Percentiles rank a stretch among this genome's conserved stretches.
Conservation (phyloP, 2,797 vertebrate genomes). For the Epinephelus coioides region DNA sequence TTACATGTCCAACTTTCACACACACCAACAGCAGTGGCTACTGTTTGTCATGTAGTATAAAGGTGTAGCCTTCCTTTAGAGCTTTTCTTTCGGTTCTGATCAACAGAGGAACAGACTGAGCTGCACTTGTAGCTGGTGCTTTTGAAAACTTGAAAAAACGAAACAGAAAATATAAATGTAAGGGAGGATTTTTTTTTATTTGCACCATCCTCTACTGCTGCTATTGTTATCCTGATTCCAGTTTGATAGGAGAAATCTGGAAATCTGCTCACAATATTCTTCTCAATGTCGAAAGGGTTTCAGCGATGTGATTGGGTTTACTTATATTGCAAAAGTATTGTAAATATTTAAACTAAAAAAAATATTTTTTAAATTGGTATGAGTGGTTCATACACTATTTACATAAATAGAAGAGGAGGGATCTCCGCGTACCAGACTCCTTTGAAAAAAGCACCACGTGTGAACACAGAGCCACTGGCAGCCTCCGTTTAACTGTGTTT, state of each 20-base stretch:
- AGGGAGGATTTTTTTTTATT: constrained; percentile 64
- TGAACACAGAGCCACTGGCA: constrained; percentile 69
- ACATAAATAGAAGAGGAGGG: constrained; percentile 12
- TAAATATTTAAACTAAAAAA: constrained; percentile 69
- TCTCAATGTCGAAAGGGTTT: constrained; percentile 47
- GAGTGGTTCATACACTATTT: constrained; percentile 53
- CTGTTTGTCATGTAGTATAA: constrained; percentile 27
- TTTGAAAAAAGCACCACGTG: constrained; percentile 50
- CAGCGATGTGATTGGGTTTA: constrained; percentile 50
- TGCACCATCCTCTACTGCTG: constrained; percentile 74
- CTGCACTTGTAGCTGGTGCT: constrained; percentile 66
- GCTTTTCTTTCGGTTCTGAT: constrained; percentile 44
- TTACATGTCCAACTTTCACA: constrained; percentile 20
- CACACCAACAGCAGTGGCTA: constrained; percentile 51
- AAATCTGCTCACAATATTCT: constrained; percentile 54
- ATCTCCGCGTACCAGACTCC: constrained; percentile 19
- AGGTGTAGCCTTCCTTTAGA: constrained; percentile 41
- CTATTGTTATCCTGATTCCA: constrained; percentile 67
- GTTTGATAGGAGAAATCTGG: constrained; percentile 47
- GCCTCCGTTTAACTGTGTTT: constrained; percentile 61
- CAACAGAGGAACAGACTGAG: constrained; percentile 52
- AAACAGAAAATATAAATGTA: constrained; percentile 51
- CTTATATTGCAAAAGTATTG: constrained; percentile 51
- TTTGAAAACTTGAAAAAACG: constrained; percentile 74
- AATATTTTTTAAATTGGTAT: constrained; percentile 64